phyloP scores from a whole-genome alignment of 1,140 invertebrate genomes.

The Aradophagus sp. region DNA sequence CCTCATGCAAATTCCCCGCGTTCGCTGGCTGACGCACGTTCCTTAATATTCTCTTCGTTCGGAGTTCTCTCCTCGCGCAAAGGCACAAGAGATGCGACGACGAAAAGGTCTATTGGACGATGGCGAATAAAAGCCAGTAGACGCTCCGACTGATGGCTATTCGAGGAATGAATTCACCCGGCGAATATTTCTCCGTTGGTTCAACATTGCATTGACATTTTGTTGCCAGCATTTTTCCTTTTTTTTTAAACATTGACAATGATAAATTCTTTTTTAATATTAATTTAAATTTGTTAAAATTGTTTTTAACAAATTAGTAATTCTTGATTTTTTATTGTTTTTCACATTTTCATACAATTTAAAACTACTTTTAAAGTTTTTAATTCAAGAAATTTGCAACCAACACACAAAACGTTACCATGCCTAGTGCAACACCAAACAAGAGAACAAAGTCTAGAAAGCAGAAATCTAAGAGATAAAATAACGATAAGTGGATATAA shows the following conservation, averaged over 20 bases:
- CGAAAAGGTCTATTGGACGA: constrained; percentile 43
- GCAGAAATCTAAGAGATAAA: constrained; percentile 17
- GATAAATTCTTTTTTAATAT: constrained; percentile 2
- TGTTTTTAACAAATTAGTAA: no score
- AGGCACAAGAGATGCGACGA: constrained; percentile 24
- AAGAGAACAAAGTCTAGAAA: constrained; percentile 13
- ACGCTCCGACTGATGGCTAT: constrained; percentile 43
- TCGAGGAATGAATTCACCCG: constrained; percentile 44
- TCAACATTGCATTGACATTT: constrained; percentile 31
- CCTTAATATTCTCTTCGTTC: constrained; percentile 41
- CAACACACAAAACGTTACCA: constrained; percentile 7
- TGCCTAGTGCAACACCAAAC: no score
- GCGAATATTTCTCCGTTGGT: constrained; percentile 17
- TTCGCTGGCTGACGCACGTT: constrained; percentile 31
- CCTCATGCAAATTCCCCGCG: constrained; percentile 48
- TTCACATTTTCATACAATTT: no score
- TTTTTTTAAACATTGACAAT: no score
- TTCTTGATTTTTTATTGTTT: no score
- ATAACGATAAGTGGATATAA: constrained; percentile 25
- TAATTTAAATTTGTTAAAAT: constrained; percentile 3
- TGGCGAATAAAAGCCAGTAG: constrained; percentile 47
- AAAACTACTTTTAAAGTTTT: no score
- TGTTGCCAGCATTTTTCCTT: constrained; percentile 7
- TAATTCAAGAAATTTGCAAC: constrained; percentile 13
- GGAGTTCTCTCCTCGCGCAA: constrained; percentile 19